These are phyloP conservation scores for Scaptodrosophila lebanonensis DNA, from an alignment of 1,140 invertebrate genomes.

Conservation along the genomic window DNA sequence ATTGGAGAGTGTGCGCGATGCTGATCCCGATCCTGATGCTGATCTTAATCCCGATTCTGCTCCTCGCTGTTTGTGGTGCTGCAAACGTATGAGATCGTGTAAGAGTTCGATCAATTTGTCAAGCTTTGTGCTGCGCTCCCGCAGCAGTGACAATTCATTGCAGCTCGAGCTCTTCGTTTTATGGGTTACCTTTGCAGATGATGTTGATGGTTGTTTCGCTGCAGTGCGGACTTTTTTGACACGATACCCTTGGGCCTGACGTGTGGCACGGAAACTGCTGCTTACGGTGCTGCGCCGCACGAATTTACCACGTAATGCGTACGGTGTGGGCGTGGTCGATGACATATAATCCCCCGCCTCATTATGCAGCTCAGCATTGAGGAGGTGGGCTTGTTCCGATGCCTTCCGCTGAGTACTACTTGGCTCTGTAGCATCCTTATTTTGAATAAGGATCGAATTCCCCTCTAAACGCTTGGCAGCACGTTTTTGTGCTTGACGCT, in stretches of 20 bases:
- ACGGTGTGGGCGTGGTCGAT: constrained; percentile 29
- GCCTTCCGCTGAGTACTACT: constrained; percentile 13
- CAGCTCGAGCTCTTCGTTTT: not conserved
- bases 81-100: constrained; percentile 44
- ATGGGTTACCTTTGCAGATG: no score
- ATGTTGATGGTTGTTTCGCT: no score
- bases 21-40: not conserved
- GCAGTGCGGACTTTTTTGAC: not conserved
- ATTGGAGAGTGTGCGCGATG: constrained; percentile 6
- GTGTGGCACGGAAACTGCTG: constrained; percentile 26
- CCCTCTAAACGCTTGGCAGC: no score
- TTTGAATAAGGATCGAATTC: constrained; percentile 36
- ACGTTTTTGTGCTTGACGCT: no score
- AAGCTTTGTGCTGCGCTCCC: constrained; percentile 37
- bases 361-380: constrained; percentile 35
- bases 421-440: constrained; percentile 12
- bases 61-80: constrained; percentile 24
- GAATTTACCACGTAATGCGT: constrained; percentile 62
- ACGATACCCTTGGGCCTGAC: constrained; percentile 30
- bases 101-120: constrained; percentile 56
- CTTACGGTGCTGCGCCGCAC: constrained; percentile 37
- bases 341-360: not conserved
- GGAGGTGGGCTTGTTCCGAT: constrained; percentile 30
- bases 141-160: constrained; percentile 17
- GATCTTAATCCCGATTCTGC: not conserved